Conservation (phyloP, 2,113 vertebrate species). For the Pyrgilauda ruficollis region DNA sequence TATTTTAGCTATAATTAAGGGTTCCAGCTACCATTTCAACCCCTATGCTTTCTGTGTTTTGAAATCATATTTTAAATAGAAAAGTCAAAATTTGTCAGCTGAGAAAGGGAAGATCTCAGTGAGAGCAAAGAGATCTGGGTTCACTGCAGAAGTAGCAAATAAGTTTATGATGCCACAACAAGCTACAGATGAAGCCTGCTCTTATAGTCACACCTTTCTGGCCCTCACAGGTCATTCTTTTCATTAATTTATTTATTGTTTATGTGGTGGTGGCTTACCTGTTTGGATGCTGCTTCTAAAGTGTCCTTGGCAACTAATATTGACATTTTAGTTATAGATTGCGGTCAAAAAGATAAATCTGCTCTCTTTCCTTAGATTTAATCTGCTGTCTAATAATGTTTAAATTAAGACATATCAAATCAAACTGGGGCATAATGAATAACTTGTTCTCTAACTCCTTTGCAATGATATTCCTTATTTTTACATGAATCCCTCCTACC, state of each 20-base stretch:
- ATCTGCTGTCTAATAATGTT: not conserved
- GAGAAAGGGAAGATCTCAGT: not conserved
- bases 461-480: not conserved
- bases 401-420: not conserved
- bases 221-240: not conserved
- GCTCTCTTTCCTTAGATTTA: not conserved
- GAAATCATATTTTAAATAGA: not conserved
- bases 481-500: not conserved
- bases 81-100: not conserved
- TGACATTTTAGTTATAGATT: not conserved
- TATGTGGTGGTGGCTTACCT: too few species aligned
- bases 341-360: not conserved
- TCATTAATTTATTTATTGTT: not conserved
- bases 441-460: not conserved
- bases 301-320: not conserved
- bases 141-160: not conserved
- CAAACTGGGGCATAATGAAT: not conserved
- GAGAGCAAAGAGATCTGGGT: not conserved
- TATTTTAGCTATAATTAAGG: not conserved
- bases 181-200: not conserved
- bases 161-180: not conserved
- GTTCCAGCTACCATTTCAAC: not conserved
- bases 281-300: not conserved
- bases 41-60: not conserved
- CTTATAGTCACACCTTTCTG: not conserved